Conservation (phyloP, 2,888 invertebrate species). For the Ochropleura plecta region DNA sequence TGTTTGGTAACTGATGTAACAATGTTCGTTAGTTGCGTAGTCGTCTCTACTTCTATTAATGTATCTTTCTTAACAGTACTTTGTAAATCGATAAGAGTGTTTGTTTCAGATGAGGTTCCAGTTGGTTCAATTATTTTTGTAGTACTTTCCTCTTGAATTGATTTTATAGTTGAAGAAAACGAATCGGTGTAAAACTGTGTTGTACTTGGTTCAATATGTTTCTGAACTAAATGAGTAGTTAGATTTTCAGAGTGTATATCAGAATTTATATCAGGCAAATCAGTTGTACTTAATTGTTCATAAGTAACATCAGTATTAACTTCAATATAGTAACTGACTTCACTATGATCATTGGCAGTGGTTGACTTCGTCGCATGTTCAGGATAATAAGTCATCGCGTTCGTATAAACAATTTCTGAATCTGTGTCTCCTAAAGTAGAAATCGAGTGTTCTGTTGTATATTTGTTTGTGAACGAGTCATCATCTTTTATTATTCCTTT, state of each 20-base stretch:
- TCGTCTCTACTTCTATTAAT: conserved; percentile 9
- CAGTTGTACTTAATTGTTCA: conserved; percentile 14
- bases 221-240: conserved; percentile 16
- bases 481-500: conserved; percentile 2
- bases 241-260: conserved; percentile 1
- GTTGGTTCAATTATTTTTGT: conserved; percentile 2
- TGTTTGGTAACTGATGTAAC: conserved; percentile 31
- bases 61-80: conserved; percentile 13
- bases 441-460: conserved; percentile 12
- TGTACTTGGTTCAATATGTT: conserved; percentile 28
- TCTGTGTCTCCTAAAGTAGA: conserved; percentile 12
- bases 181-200: conserved; percentile 18
- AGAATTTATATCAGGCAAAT: neutral
- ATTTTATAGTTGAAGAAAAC: neutral
- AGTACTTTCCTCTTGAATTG: conserved; percentile 19
- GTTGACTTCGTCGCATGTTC: conserved; percentile 1
- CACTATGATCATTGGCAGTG: neutral
- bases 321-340: conserved; percentile 2
- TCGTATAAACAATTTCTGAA: conserved; percentile 23
- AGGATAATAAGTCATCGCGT: neutral
- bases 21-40: conserved; percentile 16
- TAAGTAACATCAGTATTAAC: neutral
- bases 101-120: conserved; percentile 17
- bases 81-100: conserved; percentile 19
- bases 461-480: neutral